Evolutionary conservation across 2,888 invertebrate genomes (phyloP).

Genomic region (Athrips mouffetella): DNA sequence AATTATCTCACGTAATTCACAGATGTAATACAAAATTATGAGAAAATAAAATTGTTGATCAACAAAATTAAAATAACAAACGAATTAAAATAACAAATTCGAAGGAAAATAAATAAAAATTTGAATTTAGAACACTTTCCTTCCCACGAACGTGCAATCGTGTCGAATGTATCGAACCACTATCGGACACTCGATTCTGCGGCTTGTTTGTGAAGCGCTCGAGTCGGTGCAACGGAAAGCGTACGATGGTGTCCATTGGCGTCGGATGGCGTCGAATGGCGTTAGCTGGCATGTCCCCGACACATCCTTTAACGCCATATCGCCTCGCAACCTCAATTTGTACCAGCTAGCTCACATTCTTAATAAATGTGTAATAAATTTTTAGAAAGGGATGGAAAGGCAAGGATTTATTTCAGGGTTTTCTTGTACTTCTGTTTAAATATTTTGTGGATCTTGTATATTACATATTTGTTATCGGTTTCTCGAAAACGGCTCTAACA

Average conservation of each 20-base stretch:
- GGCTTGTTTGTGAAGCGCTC: slow-evolving; percentile 34
- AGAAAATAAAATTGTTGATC: no score
- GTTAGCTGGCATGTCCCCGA: neutral
- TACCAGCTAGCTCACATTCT: neutral
- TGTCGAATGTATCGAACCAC: slow-evolving; percentile 17
- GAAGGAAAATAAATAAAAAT: neutral
- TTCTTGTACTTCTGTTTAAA: no score
- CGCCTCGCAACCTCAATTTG: neutral
- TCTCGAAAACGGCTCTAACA: no score
- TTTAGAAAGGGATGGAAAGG: no score
- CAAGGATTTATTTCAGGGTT: no score
- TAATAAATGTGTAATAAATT: slow-evolving; percentile 1
- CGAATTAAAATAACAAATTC: no score
- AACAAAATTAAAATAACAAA: no score
- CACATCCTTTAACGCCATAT: neutral
- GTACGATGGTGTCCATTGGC: no score
- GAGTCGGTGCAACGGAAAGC: slow-evolving; percentile 5
- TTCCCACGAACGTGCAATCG: neutral
- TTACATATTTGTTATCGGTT: no score
- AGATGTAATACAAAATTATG: no score
- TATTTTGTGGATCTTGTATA: no score
- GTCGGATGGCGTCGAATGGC: neutral
- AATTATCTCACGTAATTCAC: no score
- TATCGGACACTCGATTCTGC: slow-evolving; percentile 19
- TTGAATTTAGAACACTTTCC: neutral